Percentiles rank a stretch among this genome's conserved stretches.
Evolutionary conservation across 2,888 invertebrate species (phyloP).

Genomic region (Drosophila hamatofila): DNA sequence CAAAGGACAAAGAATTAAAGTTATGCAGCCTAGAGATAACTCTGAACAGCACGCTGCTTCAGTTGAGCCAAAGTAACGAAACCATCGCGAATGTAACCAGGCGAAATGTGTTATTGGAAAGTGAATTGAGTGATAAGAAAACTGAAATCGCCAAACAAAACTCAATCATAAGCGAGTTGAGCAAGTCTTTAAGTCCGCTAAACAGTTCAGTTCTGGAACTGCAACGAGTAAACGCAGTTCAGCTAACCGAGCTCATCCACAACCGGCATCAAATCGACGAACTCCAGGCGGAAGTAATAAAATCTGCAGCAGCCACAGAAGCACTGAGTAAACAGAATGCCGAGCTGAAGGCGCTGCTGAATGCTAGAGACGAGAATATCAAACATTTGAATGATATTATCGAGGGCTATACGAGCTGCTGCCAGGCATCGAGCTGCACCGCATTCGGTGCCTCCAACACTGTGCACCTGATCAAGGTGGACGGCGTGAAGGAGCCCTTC

Average conservation of each 20-base stretch:
- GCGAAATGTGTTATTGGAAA: neutral
- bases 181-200: neutral
- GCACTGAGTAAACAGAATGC: neutral
- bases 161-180: neutral
- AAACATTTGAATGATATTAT: neutral
- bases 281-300: neutral
- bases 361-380: neutral
- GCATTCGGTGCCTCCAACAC: slow-evolving; percentile 9
- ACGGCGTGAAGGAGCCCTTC: slow-evolving; percentile 14
- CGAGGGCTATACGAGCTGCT: neutral
- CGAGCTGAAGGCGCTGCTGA: neutral
- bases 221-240: neutral
- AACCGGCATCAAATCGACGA: accelerated
- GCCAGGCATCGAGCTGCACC: slow-evolving; percentile 20
- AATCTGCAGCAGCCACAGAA: neutral
- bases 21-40: neutral
- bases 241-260: neutral
- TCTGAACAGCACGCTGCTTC: neutral
- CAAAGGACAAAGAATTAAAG: accelerated
- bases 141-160: neutral
- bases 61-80: neutral
- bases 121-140: neutral
- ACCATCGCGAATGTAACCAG: neutral
- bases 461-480: slow-evolving; percentile 26
- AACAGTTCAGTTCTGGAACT: neutral